Evolutionary conservation across 1,140 invertebrate species (phyloP).

Genomic region (Drosophila leontia): DNA sequence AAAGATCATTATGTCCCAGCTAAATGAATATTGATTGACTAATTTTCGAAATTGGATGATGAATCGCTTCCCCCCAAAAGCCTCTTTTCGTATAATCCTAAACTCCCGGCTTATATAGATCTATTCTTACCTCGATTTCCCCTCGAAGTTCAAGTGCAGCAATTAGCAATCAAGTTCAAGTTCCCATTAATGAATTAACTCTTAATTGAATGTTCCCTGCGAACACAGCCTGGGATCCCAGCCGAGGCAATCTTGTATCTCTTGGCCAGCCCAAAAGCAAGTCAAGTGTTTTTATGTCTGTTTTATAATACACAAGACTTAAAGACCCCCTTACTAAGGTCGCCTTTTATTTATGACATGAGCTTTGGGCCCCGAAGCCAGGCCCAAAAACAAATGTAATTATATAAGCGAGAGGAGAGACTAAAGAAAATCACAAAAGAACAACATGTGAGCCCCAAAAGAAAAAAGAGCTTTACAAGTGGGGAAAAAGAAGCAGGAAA

Average conservation of each 20-base stretch:
- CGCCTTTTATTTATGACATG: slow-evolving; percentile 78
- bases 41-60: slow-evolving; percentile 8
- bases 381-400: slow-evolving; percentile 69
- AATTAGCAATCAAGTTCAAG: slow-evolving; percentile 47
- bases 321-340: slow-evolving; percentile 52
- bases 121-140: not conserved
- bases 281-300: slow-evolving; percentile 59
- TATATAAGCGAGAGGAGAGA: slow-evolving; percentile 57
- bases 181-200: slow-evolving; percentile 46
- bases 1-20: slow-evolving; percentile 38
- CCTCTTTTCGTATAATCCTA: not conserved
- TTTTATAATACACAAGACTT: slow-evolving; percentile 29
- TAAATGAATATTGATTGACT: slow-evolving; percentile 44
- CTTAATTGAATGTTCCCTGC: slow-evolving; percentile 43
- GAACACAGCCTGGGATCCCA: slow-evolving; percentile 4
- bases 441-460: slow-evolving; percentile 45
- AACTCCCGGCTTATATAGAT: not conserved
- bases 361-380: slow-evolving; percentile 63
- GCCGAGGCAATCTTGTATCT: slow-evolving; percentile 14
- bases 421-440: slow-evolving; percentile 44
- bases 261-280: slow-evolving; percentile 17
- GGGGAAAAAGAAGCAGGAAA: slow-evolving; percentile 31
- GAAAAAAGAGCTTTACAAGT: slow-evolving; percentile 41
- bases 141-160: slow-evolving; percentile 10
- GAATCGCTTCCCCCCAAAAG: slow-evolving; percentile 4